Conservation (phyloP, 2,888 invertebrate genomes). For the Sarcophaga subvicina region DNA sequence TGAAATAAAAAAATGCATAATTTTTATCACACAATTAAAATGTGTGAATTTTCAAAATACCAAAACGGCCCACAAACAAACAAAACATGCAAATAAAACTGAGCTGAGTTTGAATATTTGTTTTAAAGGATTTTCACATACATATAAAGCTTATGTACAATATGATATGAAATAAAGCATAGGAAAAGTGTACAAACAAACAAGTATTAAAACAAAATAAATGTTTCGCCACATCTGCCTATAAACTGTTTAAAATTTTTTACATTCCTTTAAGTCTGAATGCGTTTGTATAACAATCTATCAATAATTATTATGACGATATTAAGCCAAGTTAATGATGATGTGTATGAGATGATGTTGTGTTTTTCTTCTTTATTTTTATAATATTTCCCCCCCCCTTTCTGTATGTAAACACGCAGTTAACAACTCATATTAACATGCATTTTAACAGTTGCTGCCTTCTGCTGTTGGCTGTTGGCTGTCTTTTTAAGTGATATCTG, state of each 20-base stretch:
- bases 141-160: neutral
- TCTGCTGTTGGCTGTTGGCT: conserved; percentile 12
- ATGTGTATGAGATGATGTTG: conserved; percentile 2
- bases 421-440: conserved; percentile 46
- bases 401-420: conserved; percentile 47
- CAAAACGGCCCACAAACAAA: conserved; percentile 38
- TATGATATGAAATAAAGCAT: conserved; percentile 9
- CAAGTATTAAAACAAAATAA: neutral
- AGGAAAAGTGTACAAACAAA: neutral
- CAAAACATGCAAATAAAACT: conserved; percentile 36
- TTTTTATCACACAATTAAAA: conserved; percentile 64
- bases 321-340: conserved; percentile 17
- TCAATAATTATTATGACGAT: conserved; percentile 28
- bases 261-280: neutral
- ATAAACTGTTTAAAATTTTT: neutral
- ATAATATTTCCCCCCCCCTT: neutral
- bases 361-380: conserved; percentile 20
- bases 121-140: neutral
- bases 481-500: neutral
- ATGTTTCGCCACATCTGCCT: neutral
- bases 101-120: neutral
- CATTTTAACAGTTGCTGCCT: conserved; percentile 38
- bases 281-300: conserved; percentile 3
- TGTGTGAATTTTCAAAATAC: conserved; percentile 67
- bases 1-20: neutral